These are phyloP conservation scores for Trichoplusia ni DNA, from an alignment of 1,140 invertebrate species.

Conservation along the genomic window DNA sequence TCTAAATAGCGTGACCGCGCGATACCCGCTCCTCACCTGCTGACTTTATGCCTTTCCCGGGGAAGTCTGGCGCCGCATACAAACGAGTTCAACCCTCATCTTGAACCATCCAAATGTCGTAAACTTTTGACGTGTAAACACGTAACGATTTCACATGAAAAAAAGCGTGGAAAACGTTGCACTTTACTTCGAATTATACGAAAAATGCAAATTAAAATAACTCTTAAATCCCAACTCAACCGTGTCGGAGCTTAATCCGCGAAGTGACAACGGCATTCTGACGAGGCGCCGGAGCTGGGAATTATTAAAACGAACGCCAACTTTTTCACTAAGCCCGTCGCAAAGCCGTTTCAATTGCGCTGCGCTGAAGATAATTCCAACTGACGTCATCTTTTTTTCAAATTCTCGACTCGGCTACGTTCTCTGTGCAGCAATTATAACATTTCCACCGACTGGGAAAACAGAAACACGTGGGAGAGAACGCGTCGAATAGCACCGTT, in stretches of 20 bases:
- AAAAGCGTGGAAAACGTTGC: conserved; percentile 32
- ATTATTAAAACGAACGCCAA: conserved; percentile 82
- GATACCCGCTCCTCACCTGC: conserved; percentile 59
- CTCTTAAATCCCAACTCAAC: conserved; percentile 79
- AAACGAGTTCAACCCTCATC: conserved; percentile 56
- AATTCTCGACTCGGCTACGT: conserved; percentile 78
- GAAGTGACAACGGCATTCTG: conserved; percentile 81
- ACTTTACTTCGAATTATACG: conserved; percentile 62
- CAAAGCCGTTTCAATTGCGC: conserved; percentile 81
- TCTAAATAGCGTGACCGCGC: conserved; percentile 65
- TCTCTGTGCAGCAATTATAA: conserved; percentile 80
- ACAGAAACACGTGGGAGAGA: conserved; percentile 78
- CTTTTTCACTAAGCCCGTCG: conserved; percentile 81
- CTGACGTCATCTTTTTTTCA: conserved; percentile 81
- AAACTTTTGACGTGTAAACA: conserved; percentile 49
- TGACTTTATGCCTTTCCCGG: conserved; percentile 66
- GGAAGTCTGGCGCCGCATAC: conserved; percentile 56
- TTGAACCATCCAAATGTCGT: conserved; percentile 49
- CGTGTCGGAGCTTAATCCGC: conserved; percentile 80
- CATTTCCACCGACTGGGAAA: conserved; percentile 79
- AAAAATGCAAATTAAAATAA: conserved; percentile 81
- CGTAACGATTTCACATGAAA: conserved; percentile 39
- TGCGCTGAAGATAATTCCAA: conserved; percentile 81
- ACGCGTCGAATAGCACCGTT: conserved; percentile 75
- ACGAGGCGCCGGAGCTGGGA: conserved; percentile 80